phyloP scores from a whole-genome alignment of 1,140 invertebrate species.

The Hormaphis cornu region DNA sequence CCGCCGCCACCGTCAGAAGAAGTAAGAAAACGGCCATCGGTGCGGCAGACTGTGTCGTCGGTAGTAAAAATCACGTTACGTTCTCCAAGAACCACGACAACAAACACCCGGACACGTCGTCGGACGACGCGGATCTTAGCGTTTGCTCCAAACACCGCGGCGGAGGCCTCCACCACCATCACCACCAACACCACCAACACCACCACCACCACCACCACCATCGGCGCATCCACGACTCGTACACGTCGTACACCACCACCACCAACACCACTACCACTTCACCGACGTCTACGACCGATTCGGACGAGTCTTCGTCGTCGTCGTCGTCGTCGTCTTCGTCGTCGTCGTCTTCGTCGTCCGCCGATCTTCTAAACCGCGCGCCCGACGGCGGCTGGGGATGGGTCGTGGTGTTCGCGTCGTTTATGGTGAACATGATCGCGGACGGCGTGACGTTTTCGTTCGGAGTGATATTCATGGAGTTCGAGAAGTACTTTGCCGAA shows the following conservation, averaged over 20 bases:
- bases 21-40: no score
- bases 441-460: conserved; percentile 83
- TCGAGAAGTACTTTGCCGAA: conserved; percentile 67
- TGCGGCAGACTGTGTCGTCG: no score
- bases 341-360: conserved; percentile 9
- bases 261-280: neutral
- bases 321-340: conserved; percentile 23
- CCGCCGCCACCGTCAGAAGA: no score
- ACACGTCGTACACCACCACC: no score
- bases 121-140: neutral
- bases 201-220: no score
- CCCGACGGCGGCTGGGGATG: conserved; percentile 82
- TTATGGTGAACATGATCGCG: conserved; percentile 83
- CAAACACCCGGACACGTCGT: neutral
- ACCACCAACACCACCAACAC: no score
- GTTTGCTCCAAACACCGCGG: neutral
- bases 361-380: conserved; percentile 50
- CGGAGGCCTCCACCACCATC: neutral
- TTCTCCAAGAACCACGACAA: conserved; percentile 16
- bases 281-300: neutral
- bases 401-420: conserved; percentile 80
- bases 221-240: no score
- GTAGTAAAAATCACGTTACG: conserved; percentile 7
- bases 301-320: conserved; percentile 21
- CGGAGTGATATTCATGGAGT: conserved; percentile 70